Evolutionary conservation across 2,797 vertebrate genomes (phyloP), one percentile per base, ranked within the genome.

Genomic region (Carapus acus): DNA sequence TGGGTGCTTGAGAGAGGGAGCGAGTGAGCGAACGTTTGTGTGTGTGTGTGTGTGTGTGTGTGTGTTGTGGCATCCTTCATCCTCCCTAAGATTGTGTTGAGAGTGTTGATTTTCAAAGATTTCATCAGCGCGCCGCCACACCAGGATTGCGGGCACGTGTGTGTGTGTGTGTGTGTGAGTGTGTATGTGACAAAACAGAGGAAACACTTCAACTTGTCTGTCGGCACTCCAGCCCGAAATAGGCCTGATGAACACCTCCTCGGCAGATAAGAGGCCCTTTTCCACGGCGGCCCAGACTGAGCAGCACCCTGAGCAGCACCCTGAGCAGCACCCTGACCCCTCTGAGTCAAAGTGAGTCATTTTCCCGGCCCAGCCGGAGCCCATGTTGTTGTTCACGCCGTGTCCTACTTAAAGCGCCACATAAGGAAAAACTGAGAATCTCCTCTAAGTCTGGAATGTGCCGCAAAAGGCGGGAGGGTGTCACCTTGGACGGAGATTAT

Each of bases 171-270:
- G 21, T 54, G 51, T 50, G 20, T 22, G 39, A 33, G 57, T 58
- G 60, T 20, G 58, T 21, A 47, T 3, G 16, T 47, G 34, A 67
- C 55, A 67, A 67, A 65, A 73, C 48, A 73, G 68, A 80, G 76
- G 79, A 83, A 78, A 73, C 72, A 78, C 81, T 81, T 62, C 54
- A 79, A 69, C 60, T 75, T 1, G 71, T 79, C 76, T 78, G 76
- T 79, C 50, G 49, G 58, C 80, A 78, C 77, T 80, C 51, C 22
- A 58, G 59, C 69, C 79, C 79, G 72, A 80, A 82, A 85, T 84
- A 84, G 79, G 62, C 48, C 69, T 68, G 63, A 78, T 76, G 72
- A 84, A 82, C 79, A 79, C 78, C 80, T 76, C 76, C 75, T 78
- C 71, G 76, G 65, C 57, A 76, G 76, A 83, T 76, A 74, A 81